Base-by-base conservation (phyloP, 2,797 vertebrate genomes). In the Chaenodraco wilsoni region DNA sequence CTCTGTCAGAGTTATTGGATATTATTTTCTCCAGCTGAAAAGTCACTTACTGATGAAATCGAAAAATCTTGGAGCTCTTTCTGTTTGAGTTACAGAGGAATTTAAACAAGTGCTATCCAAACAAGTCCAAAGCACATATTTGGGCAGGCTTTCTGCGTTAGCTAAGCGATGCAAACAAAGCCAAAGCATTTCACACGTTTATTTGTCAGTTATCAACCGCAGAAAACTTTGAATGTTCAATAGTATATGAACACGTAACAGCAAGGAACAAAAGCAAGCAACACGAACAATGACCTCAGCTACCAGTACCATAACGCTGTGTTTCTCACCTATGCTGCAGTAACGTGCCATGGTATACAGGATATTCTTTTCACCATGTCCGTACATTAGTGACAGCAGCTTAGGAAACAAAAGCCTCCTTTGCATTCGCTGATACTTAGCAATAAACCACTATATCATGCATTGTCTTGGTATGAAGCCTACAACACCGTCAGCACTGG, bases 101-200 rank as follows among this genome's bases (percentile, higher is more conserved):
- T 58, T 46, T 23, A 54, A 59, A 73, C 37, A 77, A 70, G 69
- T 45, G 50, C 17, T n/a, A 58, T 74, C 74, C 48, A 61, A 74
- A 69, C 46, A 68, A 61, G 62, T 52, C 37, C 14, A 17, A 33
- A 40, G 19, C 44, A 66, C 21, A 57, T 44, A 73, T 82, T 74
- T 68, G 59, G 44, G 45, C 52, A 43, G 5, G 31, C 49, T 56
- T 65, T 68, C 33, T 56, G 63, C 4, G 5, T 55, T 65, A 48
- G 43, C 60, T 23, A 48, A 55, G 23, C 15, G 64, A 41, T 19
- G 14, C 49, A 70, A 46, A 71, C 66, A 46, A 60, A 51, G 48
- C 48, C 37, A 0, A 2, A 27, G 44, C 44, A 40, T 31, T 60
- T 43, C 33, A 16, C 65, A 60, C 27, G 60, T 83, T 63, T 67